Base-by-base conservation (phyloP, 2,113 vertebrate species). In the Cyanoramphus novaezelandiae region DNA sequence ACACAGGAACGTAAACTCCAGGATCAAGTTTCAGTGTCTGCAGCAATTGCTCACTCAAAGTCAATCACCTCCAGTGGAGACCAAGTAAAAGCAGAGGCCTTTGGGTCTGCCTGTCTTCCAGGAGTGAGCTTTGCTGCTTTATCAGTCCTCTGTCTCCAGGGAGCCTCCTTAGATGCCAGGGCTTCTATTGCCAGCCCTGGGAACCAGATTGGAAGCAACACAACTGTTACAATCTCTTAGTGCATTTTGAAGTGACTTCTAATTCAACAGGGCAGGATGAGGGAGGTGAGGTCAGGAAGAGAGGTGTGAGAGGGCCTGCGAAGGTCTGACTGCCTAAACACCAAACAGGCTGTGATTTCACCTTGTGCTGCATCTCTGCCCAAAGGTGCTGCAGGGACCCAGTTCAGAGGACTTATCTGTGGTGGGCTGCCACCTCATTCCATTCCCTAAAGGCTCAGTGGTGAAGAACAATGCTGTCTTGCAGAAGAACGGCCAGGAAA, bases 21-120 rank as follows among this genome's bases (percentile, higher is more conserved):
- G 93, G 95, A 97, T 97, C 94, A 60, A 75, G 68, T 97, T 97
- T 94, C 97, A 95, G 95, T 87, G 71, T 94, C 86, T 93, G 94
- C 77, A 85, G 94, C 94, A 96, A 96, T 96, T 88, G 89, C 80
- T 96, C 93, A 83, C 93, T 97, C 96, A 96, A 96, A 95, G 94
- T 90, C 95, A 95, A 96, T 96, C 95, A 93, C 82, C 88, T 96
- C 95, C 85, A 72, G 43, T 46, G 60, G 59, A 70, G 86, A 75
- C 63, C 86, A 97, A 96, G 82, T 50, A 88, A 92, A 91, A 94
- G 86, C 93, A 97, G 92, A 93, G 76, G 89, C 47, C 67, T 77
- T 88, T 49, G 82, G 92, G 77, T 88, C 94, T 2, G 1, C 74
- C 53, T 17, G 5, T 68, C 62, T 90, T 91, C 78, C 86, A 95